A percentile compares a stretch with the other conserved stretches of the same genome.
These are phyloP conservation scores for Anser brachyrhynchus DNA, from an alignment of 2,113 vertebrate genomes.

Conservation along the genomic window DNA sequence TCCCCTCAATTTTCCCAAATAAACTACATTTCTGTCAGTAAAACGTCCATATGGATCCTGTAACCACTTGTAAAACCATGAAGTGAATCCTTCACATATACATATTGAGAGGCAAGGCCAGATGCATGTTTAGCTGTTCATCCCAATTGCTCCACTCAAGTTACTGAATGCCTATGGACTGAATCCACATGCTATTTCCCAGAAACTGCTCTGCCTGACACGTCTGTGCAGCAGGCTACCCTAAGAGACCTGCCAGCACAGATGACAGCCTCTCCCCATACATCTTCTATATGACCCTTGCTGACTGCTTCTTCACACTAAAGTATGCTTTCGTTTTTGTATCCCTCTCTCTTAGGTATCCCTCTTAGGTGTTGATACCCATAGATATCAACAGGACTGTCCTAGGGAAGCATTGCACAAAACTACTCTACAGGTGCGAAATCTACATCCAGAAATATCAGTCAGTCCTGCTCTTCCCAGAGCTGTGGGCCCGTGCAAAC, in stretches of 20 bases:
- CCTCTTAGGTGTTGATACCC: too few species aligned
- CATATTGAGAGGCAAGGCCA: neutral
- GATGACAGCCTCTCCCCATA: neutral
- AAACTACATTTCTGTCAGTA: neutral
- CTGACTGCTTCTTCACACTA: neutral
- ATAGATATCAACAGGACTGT: too few species aligned
- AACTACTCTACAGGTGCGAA: neutral
- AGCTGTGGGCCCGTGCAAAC: neutral
- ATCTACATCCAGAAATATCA: neutral
- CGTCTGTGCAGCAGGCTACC: neutral
- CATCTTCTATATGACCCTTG: neutral
- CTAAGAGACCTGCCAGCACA: neutral
- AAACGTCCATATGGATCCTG: neutral
- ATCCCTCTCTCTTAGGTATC: neutral
- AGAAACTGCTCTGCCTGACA: neutral
- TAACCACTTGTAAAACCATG: neutral
- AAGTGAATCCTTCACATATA: neutral
- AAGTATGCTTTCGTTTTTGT: neutral
- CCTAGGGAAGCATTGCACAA: neutral
- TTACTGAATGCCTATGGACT: neutral
- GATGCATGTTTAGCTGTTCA: fast-evolving
- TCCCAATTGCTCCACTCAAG: neutral
- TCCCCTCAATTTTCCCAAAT: neutral
- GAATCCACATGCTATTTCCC: neutral
- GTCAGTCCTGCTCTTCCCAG: neutral